Percentiles rank a stretch among this genome's conserved stretches.
Evolutionary conservation across 1,140 invertebrate species (phyloP).

Genomic region (Lineus longissimus): DNA sequence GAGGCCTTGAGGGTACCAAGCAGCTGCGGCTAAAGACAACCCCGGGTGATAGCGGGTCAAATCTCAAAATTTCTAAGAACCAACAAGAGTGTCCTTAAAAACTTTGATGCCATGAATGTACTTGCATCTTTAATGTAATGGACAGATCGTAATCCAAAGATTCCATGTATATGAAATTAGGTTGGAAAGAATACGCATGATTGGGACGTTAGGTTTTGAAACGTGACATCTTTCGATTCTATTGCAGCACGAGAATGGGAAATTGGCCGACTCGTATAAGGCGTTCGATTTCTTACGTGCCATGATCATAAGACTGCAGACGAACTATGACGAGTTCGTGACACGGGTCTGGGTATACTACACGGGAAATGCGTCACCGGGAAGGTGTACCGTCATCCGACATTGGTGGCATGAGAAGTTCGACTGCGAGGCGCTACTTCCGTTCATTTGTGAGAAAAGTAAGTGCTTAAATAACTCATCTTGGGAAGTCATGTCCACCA

Average conservation of each 20-base stretch:
- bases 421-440: conserved; percentile 36
- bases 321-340: conserved; percentile 20
- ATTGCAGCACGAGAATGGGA: conserved; percentile 34
- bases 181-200: too few species aligned
- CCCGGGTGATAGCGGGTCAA: too few species aligned
- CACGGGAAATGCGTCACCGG: conserved; percentile 26
- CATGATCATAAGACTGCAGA: conserved; percentile 30
- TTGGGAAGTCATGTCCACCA: too few species aligned
- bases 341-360: conserved; percentile 38
- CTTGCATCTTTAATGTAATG: too few species aligned
- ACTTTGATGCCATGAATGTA: too few species aligned
- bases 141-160: too few species aligned
- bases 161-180: too few species aligned
- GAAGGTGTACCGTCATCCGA: conserved; percentile 35
- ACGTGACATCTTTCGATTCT: too few species aligned
- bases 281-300: conserved; percentile 32
- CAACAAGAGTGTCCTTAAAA: too few species aligned
- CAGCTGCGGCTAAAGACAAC: too few species aligned
- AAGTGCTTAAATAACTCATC: conserved; percentile 1
- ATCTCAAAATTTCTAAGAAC: conserved; percentile 3
- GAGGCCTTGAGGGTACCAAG: too few species aligned
- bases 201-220: too few species aligned
- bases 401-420: conserved; percentile 32
- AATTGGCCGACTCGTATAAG: conserved; percentile 33
- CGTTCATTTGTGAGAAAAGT: conserved; percentile 49